A percentile compares a stretch with the other conserved stretches of the same genome.
Evolutionary conservation across 2,888 invertebrate genomes (phyloP).

Genomic region (Chloroclysta siterata): DNA sequence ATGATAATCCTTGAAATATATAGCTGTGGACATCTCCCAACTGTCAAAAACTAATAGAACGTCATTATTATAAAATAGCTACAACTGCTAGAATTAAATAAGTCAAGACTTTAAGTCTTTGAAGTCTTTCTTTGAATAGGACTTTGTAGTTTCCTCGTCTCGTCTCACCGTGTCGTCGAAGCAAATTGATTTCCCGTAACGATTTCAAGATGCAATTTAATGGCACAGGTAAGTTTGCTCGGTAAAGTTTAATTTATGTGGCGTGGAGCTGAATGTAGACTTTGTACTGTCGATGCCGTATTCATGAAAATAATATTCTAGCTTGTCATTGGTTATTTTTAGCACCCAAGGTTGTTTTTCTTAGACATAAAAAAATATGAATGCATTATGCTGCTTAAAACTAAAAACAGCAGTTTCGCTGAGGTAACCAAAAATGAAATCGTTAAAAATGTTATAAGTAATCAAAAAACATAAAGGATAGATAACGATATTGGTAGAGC

Average conservation of each 20-base stretch:
- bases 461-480: too few relatives aligned
- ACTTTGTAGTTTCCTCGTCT: conserved; percentile 32
- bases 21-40: too few relatives aligned
- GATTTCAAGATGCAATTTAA: conserved; percentile 57
- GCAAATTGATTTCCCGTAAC: conserved; percentile 74
- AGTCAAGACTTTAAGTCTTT: background rate
- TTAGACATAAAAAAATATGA: too few relatives aligned
- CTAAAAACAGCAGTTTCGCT: too few relatives aligned
- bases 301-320: background rate
- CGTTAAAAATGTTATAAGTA: too few relatives aligned
- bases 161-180: conserved; percentile 58
- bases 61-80: too few relatives aligned
- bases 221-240: conserved; percentile 29
- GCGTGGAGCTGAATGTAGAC: conserved; percentile 13
- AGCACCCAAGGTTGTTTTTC: too few relatives aligned
- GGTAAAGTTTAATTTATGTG: conserved; percentile 28
- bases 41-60: too few relatives aligned
- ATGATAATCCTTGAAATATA: too few relatives aligned
- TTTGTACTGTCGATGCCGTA: background rate
- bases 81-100: background rate
- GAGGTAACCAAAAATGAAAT: too few relatives aligned
- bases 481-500: too few relatives aligned
- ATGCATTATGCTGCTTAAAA: too few relatives aligned
- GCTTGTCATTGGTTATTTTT: background rate
- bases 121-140: conserved; percentile 16